Evolutionary conservation across 2,888 invertebrate species (phyloP), one percentile per base, ranked within the genome.

Genomic region (Pocota personata): DNA sequence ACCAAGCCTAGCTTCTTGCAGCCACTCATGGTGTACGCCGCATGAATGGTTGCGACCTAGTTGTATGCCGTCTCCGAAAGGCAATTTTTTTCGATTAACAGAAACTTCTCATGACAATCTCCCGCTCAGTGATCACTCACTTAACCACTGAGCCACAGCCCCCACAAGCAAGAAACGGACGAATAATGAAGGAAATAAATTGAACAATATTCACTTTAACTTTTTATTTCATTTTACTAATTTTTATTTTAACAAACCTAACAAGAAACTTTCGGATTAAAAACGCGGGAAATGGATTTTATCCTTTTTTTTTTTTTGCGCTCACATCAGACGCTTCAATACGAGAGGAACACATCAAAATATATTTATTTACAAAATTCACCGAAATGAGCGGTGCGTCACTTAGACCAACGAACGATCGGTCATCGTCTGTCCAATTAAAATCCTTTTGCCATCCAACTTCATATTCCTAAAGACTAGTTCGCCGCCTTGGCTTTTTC

Each of bases 401-500:
- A 67, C 8, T 55, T 58, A 14, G n/a, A 48, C 10, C 37, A 46
- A 35, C 3, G 24, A 75, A 46, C 14, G 12, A 14, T 24, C 24
- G 32, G 40, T 62, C 55, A 46, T 55, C 27, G 19, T 71, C 52
- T 46, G 21, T n/a, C 35, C 55, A 8, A 37, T 52, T 48, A 14
- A 32, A 83, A 72, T 82, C 71, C 40, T 2, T 69, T 40, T 12
- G 32, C 40, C 19, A 57, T 57, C 37, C 24, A 14, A n/a, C n/a
- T 19, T 19, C 14, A 46, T 60, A 64, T 80, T 46, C 50, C 69
- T 82, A 86, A 72, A 86, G 86, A 72, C 86, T 86, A 82, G 86
- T 86, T 72, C 86, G 86, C 82, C 86, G 58, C 10, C 66, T 64
- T 55, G 71, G 72, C 82, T 73, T 82, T 37, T 86, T 82, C 60